These are phyloP conservation scores for Micrasema longulum DNA, from an alignment of 1,140 invertebrate genomes.

Conservation along the genomic window DNA sequence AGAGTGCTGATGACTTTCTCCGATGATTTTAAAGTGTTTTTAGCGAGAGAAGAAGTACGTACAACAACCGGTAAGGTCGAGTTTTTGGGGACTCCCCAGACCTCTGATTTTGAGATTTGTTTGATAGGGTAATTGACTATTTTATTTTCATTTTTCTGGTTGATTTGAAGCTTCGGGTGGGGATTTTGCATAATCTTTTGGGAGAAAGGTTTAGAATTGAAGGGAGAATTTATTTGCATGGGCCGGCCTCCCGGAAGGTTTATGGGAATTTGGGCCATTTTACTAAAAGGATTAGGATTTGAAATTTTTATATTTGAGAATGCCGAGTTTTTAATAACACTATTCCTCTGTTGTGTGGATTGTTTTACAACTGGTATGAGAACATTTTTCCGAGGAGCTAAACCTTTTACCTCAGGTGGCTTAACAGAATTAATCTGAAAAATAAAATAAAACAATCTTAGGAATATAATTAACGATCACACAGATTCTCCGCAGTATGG, in stretches of 20 bases:
- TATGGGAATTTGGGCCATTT: not conserved
- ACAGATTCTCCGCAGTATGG: too few relatives aligned
- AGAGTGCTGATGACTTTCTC: constrained; percentile 24
- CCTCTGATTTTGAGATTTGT: not conserved
- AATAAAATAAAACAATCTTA: too few relatives aligned
- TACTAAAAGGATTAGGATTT: constrained; percentile 5
- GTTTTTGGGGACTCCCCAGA: not conserved
- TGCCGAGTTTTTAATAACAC: not conserved
- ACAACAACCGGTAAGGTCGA: not conserved
- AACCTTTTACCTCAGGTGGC: too few relatives aligned
- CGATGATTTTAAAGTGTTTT: not conserved
- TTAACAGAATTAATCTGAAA: too few relatives aligned
- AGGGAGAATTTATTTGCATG: not conserved
- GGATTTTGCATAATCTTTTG: too few relatives aligned
- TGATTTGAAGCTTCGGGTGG: too few relatives aligned
- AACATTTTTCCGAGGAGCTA: too few relatives aligned
- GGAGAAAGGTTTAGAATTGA: too few relatives aligned
- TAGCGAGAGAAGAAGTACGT: not conserved
- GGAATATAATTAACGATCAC: too few relatives aligned
- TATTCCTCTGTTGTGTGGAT: too few relatives aligned
- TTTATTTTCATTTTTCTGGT: not conserved
- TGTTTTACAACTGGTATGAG: too few relatives aligned
- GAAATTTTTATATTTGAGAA: not conserved
- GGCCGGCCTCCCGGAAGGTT: not conserved
- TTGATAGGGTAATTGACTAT: not conserved